Evolutionary conservation across 2,888 invertebrate genomes (phyloP).

Genomic region (Platerodrilus igneus): DNA sequence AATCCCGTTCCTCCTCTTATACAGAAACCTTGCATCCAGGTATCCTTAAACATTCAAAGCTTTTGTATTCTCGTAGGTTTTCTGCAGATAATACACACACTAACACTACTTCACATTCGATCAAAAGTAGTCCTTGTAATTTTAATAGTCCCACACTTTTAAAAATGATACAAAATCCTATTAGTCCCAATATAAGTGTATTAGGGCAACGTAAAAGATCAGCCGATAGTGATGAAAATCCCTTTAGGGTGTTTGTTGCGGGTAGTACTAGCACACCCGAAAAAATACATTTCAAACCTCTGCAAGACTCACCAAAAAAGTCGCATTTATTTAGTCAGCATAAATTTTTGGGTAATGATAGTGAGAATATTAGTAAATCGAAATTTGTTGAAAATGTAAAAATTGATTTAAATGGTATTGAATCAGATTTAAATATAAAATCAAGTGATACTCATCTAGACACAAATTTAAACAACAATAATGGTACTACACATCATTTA

Average conservation of each 20-base stretch:
- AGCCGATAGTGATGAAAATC: conserved; percentile 4
- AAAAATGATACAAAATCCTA: background rate
- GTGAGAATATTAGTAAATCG: too few relatives aligned
- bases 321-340: background rate
- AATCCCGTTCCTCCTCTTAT: background rate
- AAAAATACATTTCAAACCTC: background rate
- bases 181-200: background rate
- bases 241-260: conserved; percentile 1
- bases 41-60: background rate
- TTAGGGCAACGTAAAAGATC: background rate
- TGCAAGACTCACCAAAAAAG: background rate
- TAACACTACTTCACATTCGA: background rate
- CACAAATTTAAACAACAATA: too few relatives aligned
- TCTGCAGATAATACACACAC: background rate
- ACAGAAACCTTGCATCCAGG: background rate
- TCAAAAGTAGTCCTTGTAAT: background rate
- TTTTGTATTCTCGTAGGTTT: background rate
- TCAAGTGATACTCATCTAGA: too few relatives aligned
- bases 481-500: too few relatives aligned
- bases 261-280: conserved; percentile 4
- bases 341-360: background rate
- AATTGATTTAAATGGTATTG: too few relatives aligned
- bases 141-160: background rate
- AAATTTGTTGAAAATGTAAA: too few relatives aligned
- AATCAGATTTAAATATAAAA: too few relatives aligned